Evolutionary conservation across 2,888 invertebrate species (phyloP).

Genomic region (Dynastes maya): DNA sequence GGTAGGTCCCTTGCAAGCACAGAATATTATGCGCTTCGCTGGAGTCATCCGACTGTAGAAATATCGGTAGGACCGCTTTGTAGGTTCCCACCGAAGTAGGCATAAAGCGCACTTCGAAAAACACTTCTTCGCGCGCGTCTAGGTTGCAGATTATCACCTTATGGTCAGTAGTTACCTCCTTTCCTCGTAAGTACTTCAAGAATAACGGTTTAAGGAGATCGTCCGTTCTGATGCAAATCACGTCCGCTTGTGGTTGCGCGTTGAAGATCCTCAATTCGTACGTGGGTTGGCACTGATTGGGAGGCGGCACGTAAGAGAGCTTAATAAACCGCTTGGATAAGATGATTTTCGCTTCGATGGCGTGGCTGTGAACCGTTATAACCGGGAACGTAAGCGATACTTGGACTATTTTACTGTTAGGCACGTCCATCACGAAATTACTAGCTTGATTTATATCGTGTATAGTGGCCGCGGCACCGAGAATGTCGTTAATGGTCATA

Average conservation of each 20-base stretch:
- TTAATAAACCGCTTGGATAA: conserved; percentile 53
- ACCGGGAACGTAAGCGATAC: conserved; percentile 24
- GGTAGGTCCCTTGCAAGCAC: background rate
- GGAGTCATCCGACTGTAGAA: background rate
- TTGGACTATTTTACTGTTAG: background rate
- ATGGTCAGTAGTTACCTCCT: conserved; percentile 48
- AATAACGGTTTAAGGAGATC: conserved; percentile 61
- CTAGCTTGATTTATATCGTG: background rate
- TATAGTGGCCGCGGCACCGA: conserved; percentile 73
- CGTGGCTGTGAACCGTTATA: conserved; percentile 30
- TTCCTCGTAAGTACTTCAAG: conserved; percentile 59
- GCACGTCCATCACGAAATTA: background rate
- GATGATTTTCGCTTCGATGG: conserved; percentile 15
- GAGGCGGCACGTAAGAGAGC: conserved; percentile 44
- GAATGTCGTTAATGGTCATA: conserved; percentile 73
- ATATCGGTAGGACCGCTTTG: conserved; percentile 61
- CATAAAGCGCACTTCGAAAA: conserved; percentile 60
- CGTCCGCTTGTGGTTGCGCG: conserved; percentile 52
- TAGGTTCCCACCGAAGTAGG: conserved; percentile 60
- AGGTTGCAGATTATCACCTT: conserved; percentile 59
- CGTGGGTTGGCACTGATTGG: background rate
- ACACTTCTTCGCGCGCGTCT: conserved; percentile 57
- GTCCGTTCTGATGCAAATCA: conserved; percentile 63
- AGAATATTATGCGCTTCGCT: background rate
- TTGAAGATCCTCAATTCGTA: conserved; percentile 55